Percentiles rank a stretch among this genome's conserved stretches.
Evolutionary conservation across 2,797 vertebrate species (phyloP).

Genomic region (Anguilla obscura): DNA sequence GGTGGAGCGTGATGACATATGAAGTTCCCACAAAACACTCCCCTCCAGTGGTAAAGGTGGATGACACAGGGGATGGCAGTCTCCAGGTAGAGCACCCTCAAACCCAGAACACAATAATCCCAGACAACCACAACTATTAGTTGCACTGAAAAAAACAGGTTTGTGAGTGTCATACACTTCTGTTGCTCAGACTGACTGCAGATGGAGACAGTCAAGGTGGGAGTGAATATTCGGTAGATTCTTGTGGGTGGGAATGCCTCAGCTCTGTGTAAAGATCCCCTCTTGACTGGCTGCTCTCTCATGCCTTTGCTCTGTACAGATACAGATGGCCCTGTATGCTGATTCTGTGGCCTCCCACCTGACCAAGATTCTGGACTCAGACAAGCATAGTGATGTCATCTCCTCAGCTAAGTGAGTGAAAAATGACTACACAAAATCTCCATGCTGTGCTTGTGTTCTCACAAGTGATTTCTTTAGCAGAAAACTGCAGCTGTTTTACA

Average conservation of each 20-base stretch:
- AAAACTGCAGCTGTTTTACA: background rate
- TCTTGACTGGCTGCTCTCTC: background rate
- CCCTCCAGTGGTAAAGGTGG: conserved; percentile 69
- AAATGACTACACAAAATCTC: background rate
- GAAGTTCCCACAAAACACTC: conserved; percentile 79
- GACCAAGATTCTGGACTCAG: conserved; percentile 92
- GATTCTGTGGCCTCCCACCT: conserved; percentile 89
- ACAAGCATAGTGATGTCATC: conserved; percentile 88
- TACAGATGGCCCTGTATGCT: conserved; percentile 80
- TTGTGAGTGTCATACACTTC: background rate
- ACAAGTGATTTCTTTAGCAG: background rate
- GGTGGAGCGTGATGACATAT: conserved; percentile 81
- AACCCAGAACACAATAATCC: background rate
- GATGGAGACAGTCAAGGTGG: no score
- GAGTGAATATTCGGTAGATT: no score
- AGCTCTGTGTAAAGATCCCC: no score
- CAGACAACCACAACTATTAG: background rate
- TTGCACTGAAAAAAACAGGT: background rate
- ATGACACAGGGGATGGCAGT: conserved; percentile 74
- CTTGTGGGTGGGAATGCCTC: background rate
- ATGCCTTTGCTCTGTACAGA: conserved; percentile 46
- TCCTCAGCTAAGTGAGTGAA: conserved; percentile 87
- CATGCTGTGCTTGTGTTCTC: background rate
- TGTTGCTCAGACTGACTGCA: no score
- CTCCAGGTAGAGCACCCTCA: conserved; percentile 71